Conservation (phyloP, 2,113 vertebrate species). For the Chionomys nivalis region DNA sequence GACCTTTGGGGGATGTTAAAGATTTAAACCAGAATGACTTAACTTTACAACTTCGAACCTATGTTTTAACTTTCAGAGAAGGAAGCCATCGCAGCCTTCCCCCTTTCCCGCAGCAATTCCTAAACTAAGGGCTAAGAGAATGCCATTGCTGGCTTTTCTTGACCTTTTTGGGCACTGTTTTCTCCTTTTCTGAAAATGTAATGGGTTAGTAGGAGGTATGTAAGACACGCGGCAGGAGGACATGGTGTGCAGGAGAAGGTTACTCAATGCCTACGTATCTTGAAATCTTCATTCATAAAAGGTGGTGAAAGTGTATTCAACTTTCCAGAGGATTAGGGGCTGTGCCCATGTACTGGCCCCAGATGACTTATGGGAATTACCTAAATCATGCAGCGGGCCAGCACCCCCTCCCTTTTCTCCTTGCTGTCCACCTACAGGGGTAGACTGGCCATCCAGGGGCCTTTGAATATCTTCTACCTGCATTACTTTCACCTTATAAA, state of each 20-base stretch:
- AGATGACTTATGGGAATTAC: not conserved
- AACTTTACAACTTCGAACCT: not conserved
- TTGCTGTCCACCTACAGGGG: not conserved
- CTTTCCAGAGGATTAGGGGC: not conserved
- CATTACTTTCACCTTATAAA: constrained; percentile 31
- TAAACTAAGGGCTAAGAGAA: not conserved
- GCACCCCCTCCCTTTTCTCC: not conserved
- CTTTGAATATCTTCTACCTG: not conserved
- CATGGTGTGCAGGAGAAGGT: not conserved
- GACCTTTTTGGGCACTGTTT: not conserved
- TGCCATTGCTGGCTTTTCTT: not conserved
- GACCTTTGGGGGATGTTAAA: not conserved
- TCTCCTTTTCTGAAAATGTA: not conserved
- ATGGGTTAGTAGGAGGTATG: not conserved
- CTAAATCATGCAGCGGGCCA: too few relatives aligned
- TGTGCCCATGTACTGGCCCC: too few relatives aligned
- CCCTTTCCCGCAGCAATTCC: not conserved
- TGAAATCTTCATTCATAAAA: not conserved
- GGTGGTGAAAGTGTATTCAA: not conserved
- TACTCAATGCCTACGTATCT: not conserved
- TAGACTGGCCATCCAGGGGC: not conserved
- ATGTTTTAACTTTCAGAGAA: not conserved
- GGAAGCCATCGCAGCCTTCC: not conserved
- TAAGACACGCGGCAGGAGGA: not conserved
- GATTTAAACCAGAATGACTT: not conserved